phyloP scores from a whole-genome alignment of 2,113 vertebrate genomes.

The Neogobius melanostomus region DNA sequence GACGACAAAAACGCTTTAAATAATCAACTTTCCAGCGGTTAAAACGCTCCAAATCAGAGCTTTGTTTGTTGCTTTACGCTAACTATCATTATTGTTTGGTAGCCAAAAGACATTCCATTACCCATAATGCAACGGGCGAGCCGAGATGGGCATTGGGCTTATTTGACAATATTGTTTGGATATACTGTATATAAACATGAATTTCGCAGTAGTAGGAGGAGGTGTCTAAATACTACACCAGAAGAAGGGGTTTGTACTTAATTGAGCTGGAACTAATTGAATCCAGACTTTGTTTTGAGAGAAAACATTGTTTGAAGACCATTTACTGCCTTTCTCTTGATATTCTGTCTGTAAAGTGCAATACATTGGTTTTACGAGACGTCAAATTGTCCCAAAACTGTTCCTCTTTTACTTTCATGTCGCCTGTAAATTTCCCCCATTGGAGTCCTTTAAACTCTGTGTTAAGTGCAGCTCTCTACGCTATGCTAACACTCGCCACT shows the following conservation, averaged over 20 bases:
- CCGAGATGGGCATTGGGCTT: too few relatives aligned
- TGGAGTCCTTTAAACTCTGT: neutral
- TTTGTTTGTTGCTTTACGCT: too few relatives aligned
- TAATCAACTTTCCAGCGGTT: too few relatives aligned
- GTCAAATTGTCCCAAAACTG: neutral
- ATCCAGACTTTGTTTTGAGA: neutral
- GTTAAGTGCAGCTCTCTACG: neutral
- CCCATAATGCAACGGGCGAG: too few relatives aligned
- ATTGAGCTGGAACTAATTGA: neutral
- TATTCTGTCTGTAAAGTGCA: neutral
- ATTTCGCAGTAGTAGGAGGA: neutral
- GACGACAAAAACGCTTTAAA: too few relatives aligned
- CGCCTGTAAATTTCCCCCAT: neutral
- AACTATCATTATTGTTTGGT: too few relatives aligned
- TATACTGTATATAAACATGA: too few relatives aligned
- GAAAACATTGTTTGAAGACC: neutral
- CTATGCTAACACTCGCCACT: slow-evolving; percentile 16
- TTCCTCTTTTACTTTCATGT: neutral
- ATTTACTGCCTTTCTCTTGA: neutral
- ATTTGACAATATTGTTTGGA: too few relatives aligned
- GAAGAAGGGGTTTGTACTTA: too few relatives aligned
- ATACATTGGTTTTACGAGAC: neutral
- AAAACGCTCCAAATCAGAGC: too few relatives aligned
- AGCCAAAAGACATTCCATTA: too few relatives aligned
- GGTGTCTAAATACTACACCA: neutral